A percentile compares a stretch with the other conserved stretches of the same genome.
Evolutionary conservation across 2,888 invertebrate species (phyloP).

Genomic region (Drosophila dives): DNA sequence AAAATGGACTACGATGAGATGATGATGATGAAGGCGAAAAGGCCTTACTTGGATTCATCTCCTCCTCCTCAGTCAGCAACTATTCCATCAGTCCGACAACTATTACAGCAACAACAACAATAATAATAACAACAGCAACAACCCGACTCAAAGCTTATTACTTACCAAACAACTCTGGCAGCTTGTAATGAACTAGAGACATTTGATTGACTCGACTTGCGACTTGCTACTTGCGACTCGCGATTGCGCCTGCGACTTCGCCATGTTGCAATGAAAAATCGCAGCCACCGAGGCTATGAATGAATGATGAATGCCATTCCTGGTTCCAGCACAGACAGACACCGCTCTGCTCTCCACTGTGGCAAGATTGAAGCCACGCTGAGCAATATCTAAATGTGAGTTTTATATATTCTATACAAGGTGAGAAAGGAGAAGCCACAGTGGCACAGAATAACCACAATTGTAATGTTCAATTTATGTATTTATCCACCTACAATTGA

Average conservation of each 20-base stretch:
- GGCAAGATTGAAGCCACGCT: constrained; percentile 55
- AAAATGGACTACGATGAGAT: constrained; percentile 65
- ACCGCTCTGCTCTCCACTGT: not conserved
- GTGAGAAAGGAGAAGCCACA: constrained; percentile 54
- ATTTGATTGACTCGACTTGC: constrained; percentile 69
- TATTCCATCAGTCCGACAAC: constrained; percentile 57
- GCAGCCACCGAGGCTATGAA: constrained; percentile 63
- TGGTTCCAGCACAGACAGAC: constrained; percentile 23
- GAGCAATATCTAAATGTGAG: constrained; percentile 69
- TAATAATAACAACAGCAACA: constrained; percentile 20
- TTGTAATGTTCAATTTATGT: not conserved
- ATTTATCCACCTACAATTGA: not conserved
- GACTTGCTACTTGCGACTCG: not conserved
- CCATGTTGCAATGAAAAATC: constrained; percentile 72
- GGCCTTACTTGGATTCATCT: constrained; percentile 30
- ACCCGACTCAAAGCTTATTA: constrained; percentile 65
- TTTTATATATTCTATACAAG: constrained; percentile 74
- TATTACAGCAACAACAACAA: constrained; percentile 42
- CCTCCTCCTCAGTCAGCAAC: constrained; percentile 39
- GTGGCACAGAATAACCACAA: constrained; percentile 36
- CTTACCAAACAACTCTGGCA: constrained; percentile 74
- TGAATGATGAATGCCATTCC: constrained; percentile 74
- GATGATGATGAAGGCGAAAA: constrained; percentile 42
- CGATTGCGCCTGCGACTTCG: constrained; percentile 46
- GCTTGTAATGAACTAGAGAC: constrained; percentile 76